Evolutionary conservation across 2,113 vertebrate genomes (phyloP), one percentile per base, ranked within the genome.

Genomic region (Petaurus breviceps): DNA sequence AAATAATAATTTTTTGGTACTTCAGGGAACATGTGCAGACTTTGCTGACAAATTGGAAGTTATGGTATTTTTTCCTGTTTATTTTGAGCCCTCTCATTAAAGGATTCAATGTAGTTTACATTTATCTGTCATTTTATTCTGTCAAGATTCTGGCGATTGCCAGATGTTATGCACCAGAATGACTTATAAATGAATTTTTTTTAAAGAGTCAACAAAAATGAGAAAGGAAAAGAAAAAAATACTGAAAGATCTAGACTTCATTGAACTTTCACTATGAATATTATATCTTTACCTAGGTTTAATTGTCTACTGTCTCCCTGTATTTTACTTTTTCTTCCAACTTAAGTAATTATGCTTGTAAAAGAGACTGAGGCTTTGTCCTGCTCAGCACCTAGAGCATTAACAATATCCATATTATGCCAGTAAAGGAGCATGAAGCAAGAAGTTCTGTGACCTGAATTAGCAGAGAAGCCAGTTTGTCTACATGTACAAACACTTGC

Each of bases 71-170:
- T 54, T 95, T 96, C 68, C 37, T 61, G 3, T 92, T 94, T 96
- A 49, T 14, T 8, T n/a, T 89, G 54, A 93, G 61, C n/a, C 46
- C n/a, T 94, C 90, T 68, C 43, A 31, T 11, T 8, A 51, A 94
- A n/a, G 37, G 47, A 1, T 94, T n/a, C 26, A 94, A 19, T 31
- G 47, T 23, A 55, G 0, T 14, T 37, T 50, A 91, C 46, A 37
- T 24, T 31, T 46, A 8, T 31, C 93, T 91, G 95, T 96, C 55
- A 16, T 77, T 92, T 90, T 91, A 77, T 77, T 19, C 61, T 77
- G 68, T 43, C 68, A 46, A 91, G 19, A 0, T 14, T 2, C 10
- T 28, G 26, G 37, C 26, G 22, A 31, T 90, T 91, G 90, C 84
- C 89, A 91, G 46, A 46, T 24, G 9, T 26, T 19, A 24, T 25